Evolutionary conservation across 2,797 vertebrate genomes (phyloP), one percentile per base, ranked within the genome.

Genomic region (Sylvilagus floridanus): DNA sequence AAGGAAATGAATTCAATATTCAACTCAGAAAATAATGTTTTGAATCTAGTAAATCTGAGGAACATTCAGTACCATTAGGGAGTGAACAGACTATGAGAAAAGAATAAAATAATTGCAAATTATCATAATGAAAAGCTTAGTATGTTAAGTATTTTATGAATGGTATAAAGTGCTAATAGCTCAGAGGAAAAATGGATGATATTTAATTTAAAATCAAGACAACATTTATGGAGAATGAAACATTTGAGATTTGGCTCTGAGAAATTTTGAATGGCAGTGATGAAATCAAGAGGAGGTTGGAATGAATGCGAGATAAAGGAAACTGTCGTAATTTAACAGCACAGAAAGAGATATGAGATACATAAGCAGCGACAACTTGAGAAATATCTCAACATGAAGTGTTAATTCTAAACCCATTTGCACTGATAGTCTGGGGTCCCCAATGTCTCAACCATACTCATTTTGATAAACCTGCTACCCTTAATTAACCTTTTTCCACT

Each of bases 141-240:
- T 62, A 87, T 68, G 14, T 60, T 79, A 73, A 92, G 72, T 88
- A 81, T 84, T 75, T 91, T 93, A 63, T 81, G 47, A 89, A 50
- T 76, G 52, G 62, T 78, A 94, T 57, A 88, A 68, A 85, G 57
- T 93, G 32, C 73, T 37, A 54, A 75, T 62, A 87, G 37, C 79
- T 88, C 57, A 91, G 60, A 63, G 30, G 42, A 82, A 68, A 71
- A 93, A 85, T 84, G 69, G 89, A 76, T 63, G 37, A 75, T 82
- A 37, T n/a, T 76, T 79, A 68, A 93, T 90, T 93, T 84, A 63
- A 95, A 92, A 47, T 77, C 47, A 90, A 42, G 32, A 28, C 88
- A 88, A 22, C 22, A 1, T 85, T 73, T 78, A 69, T 69, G 85
- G 52, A 73, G 65, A 95, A 92, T 57, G 66, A 73, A 93, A 82